Percentiles rank a stretch among this genome's conserved stretches.
phyloP scores from a whole-genome alignment of 2,113 vertebrate species.

The Oryzias curvinotus region DNA sequence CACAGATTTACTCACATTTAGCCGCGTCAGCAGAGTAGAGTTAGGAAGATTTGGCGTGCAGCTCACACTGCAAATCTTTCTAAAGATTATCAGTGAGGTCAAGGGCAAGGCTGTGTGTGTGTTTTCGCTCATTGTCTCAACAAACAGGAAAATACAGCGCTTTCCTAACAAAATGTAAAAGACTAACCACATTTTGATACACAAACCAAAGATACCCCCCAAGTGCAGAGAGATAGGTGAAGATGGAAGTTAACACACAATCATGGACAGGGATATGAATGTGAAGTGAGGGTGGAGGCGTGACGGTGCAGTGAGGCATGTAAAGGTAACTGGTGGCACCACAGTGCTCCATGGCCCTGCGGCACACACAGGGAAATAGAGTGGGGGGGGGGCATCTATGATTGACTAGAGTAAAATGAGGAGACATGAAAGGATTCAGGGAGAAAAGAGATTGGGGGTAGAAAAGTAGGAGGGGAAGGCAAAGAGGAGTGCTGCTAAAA shows the following conservation, averaged over 20 bases:
- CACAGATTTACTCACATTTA: slow-evolving; percentile 3
- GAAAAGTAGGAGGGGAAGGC: neutral
- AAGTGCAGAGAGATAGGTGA: slow-evolving; percentile 10
- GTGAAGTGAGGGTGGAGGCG: slow-evolving; percentile 45
- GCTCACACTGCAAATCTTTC: slow-evolving; percentile 5
- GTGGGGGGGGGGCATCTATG: slow-evolving; percentile 7
- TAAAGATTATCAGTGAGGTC: slow-evolving; percentile 15
- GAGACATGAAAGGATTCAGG: slow-evolving; percentile 31
- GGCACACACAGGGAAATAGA: slow-evolving; percentile 35
- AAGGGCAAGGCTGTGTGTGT: neutral
- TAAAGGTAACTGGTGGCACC: slow-evolving; percentile 58
- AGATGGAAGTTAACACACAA: slow-evolving; percentile 32
- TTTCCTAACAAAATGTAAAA: neutral
- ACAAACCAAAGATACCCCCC: neutral
- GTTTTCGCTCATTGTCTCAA: too few relatives aligned
- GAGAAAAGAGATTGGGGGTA: slow-evolving; percentile 1
- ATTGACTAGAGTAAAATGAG: slow-evolving; percentile 49
- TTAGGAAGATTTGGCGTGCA: neutral
- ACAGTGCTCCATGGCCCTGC: slow-evolving; percentile 36
- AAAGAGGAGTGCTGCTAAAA: slow-evolving; percentile 12
- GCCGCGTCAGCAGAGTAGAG: slow-evolving; percentile 3
- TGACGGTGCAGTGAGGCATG: slow-evolving; percentile 51
- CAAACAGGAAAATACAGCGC: neutral
- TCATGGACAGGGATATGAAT: slow-evolving; percentile 48
- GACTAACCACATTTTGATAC: neutral